Conservation (phyloP, 35 echinoderm and acorn worm genomes). For the Eucidaris tribuloides region DNA sequence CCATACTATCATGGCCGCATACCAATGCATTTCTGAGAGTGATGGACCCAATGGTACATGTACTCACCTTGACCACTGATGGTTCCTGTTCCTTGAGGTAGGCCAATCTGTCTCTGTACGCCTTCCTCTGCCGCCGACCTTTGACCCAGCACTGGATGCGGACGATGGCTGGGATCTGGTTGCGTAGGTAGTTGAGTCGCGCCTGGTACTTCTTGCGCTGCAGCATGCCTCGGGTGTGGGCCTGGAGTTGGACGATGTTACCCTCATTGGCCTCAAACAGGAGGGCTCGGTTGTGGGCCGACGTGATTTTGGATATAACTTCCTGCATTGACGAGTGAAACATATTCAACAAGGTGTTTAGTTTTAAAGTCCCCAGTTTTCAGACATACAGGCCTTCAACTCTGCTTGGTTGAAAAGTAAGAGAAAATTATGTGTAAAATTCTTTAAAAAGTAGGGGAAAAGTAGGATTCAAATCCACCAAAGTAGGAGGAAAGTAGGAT, state of each 20-base stretch:
- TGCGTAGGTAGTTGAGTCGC: constrained; percentile 76
- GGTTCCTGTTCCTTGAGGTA: constrained; percentile 70
- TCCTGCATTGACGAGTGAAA: constrained; percentile 33
- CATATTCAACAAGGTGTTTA: not conserved
- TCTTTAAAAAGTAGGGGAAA: no score
- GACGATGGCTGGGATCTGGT: constrained; percentile 92
- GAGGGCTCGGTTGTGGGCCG: constrained; percentile 69
- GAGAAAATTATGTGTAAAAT: no score
- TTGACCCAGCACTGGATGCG: constrained; percentile 91
- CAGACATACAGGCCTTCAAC: no score
- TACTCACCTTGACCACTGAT: constrained; percentile 52
- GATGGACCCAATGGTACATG: no score
- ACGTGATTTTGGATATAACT: constrained; percentile 71
- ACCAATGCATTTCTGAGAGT: no score
- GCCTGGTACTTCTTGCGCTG: constrained; percentile 61
- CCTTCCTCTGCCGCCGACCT: constrained; percentile 66
- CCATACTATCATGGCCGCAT: no score
- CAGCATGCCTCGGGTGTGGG: constrained; percentile 73
- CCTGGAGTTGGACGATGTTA: constrained; percentile 76
- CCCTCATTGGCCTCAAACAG: constrained; percentile 93
- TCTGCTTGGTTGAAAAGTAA: no score
- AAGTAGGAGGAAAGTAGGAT: no score
- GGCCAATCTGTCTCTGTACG: constrained; percentile 59
- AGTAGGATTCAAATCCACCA: no score
- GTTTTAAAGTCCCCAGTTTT: no score